Conservation (phyloP, 2,797 vertebrate genomes). For the Periparus ater region DNA sequence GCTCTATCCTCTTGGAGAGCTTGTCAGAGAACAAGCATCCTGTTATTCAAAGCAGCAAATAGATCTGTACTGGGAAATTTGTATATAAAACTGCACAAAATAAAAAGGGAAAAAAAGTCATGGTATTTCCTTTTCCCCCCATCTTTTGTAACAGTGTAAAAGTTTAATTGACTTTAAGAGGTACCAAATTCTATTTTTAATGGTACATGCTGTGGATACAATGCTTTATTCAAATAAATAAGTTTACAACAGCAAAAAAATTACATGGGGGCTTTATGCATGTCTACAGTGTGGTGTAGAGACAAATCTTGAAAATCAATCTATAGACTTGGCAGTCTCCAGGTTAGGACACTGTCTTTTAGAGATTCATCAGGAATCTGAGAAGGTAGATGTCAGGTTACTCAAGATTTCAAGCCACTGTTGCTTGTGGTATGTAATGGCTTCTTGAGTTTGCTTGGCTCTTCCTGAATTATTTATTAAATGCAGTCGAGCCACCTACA, state of each 20-base stretch:
- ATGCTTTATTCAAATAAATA: background rate
- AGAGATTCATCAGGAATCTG: background rate
- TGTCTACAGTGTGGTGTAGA: background rate
- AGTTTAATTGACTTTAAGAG: background rate
- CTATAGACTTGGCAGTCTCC: background rate
- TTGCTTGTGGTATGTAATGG: background rate
- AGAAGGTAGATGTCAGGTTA: background rate
- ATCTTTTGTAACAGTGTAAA: background rate
- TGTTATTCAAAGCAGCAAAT: background rate
- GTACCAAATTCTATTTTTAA: background rate
- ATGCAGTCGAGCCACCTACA: background rate
- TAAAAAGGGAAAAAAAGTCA: background rate
- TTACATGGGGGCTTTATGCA: background rate
- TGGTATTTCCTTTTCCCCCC: accelerated
- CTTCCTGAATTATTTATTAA: background rate
- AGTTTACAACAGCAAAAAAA: background rate
- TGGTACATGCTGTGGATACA: background rate
- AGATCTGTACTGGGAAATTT: background rate
- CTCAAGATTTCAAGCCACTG: background rate
- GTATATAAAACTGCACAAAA: background rate
- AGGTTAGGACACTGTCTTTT: background rate
- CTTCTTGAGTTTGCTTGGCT: background rate
- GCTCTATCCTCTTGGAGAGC: background rate
- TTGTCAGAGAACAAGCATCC: background rate
- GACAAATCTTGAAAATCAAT: background rate